Percentiles rank a stretch among this genome's conserved stretches.
phyloP scores from a whole-genome alignment of 2,888 invertebrate genomes.

The Lycia hirtaria region DNA sequence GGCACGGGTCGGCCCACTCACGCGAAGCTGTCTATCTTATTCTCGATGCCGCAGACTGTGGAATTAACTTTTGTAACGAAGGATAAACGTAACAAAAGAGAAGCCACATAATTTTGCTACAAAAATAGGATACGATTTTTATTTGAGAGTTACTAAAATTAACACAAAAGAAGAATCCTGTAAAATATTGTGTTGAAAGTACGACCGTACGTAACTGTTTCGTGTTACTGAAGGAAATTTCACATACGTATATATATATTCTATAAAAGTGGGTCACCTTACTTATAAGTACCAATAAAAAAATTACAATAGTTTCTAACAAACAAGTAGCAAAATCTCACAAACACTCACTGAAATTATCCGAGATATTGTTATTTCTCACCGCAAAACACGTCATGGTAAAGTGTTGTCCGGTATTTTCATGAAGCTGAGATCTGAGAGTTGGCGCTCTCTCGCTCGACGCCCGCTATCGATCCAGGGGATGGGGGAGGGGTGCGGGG shows the following conservation, averaged over 20 bases:
- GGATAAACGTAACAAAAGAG: slow-evolving; percentile 27
- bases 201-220: slow-evolving; percentile 3
- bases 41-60: slow-evolving; percentile 53
- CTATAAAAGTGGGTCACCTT: slow-evolving; percentile 13
- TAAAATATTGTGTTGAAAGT: slow-evolving; percentile 3
- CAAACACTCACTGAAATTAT: slow-evolving; percentile 55
- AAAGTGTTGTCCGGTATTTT: slow-evolving; percentile 82
- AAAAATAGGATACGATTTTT: background rate
- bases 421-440: slow-evolving; percentile 74
- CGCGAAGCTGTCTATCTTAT: slow-evolving; percentile 58
- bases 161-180: background rate
- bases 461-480: slow-evolving; percentile 79
- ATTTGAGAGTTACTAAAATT: background rate
- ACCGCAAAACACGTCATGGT: slow-evolving; percentile 72
- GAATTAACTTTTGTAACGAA: slow-evolving; percentile 48
- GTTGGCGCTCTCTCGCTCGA: slow-evolving; percentile 68
- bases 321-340: slow-evolving; percentile 51
- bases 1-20: slow-evolving; percentile 69
- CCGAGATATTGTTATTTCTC: slow-evolving; percentile 56
- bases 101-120: background rate
- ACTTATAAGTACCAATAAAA: background rate
- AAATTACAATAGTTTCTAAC: slow-evolving; percentile 14
- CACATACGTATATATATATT: background rate
- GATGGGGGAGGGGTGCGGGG: slow-evolving; percentile 65
- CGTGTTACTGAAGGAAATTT: slow-evolving; percentile 1